A percentile compares a stretch with the other conserved stretches of the same genome.
phyloP scores from a whole-genome alignment of 1,140 invertebrate genomes.

The Psilanteris sp. region DNA sequence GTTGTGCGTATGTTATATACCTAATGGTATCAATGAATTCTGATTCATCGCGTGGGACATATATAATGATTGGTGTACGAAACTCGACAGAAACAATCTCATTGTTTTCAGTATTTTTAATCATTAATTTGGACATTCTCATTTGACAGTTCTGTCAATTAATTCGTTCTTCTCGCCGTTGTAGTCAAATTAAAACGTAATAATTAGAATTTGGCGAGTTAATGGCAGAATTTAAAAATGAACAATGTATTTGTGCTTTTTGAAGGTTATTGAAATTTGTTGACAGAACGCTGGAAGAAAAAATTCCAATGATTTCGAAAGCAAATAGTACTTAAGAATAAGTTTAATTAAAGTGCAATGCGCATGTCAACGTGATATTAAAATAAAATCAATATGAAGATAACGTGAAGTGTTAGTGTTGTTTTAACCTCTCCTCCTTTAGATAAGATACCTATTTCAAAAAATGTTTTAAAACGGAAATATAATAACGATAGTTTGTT shows the following conservation, averaged over 20 bases:
- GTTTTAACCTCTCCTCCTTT: slow-evolving; percentile 6
- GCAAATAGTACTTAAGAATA: slow-evolving; percentile 29
- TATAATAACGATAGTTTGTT: no score
- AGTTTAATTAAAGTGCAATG: slow-evolving; percentile 34
- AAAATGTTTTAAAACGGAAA: no score
- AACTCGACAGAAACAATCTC: slow-evolving; percentile 5
- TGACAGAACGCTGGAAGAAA: neutral
- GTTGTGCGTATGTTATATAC: no score
- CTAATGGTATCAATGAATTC: no score
- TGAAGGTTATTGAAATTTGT: neutral
- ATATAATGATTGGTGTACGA: no score
- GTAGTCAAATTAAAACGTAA: no score
- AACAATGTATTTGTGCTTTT: neutral
- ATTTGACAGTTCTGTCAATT: neutral
- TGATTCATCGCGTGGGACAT: no score
- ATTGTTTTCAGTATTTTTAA: slow-evolving; percentile 18
- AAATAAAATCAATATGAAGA: slow-evolving; percentile 34
- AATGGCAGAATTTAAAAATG: no score
- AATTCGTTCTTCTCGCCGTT: no score
- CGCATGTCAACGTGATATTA: slow-evolving; percentile 45
- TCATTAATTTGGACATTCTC: neutral
- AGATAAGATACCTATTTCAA: no score
- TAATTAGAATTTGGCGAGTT: no score
- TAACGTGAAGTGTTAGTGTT: slow-evolving; percentile 9
- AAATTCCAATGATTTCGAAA: neutral